Conservation (phyloP, 2,113 vertebrate genomes). For the Myiozetetes cayanensis region DNA sequence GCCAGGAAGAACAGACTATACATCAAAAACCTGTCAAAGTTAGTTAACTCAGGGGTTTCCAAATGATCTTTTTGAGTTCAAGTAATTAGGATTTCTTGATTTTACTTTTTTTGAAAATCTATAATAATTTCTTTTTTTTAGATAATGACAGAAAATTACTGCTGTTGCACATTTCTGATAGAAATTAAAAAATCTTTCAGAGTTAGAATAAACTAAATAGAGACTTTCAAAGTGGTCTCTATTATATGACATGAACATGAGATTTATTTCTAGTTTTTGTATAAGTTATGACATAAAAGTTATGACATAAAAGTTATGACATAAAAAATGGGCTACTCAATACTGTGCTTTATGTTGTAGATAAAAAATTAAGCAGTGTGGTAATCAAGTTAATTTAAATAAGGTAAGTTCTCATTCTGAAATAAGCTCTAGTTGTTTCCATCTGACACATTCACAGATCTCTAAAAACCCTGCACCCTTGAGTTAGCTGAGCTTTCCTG, state of each 20-base stretch:
- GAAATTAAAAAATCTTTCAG: neutral
- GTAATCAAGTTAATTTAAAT: neutral
- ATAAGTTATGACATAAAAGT: neutral
- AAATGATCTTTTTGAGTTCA: neutral
- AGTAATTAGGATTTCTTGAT: neutral
- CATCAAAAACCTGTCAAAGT: neutral
- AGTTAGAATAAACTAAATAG: neutral
- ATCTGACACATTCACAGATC: neutral
- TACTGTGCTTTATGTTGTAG: neutral
- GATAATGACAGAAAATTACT: neutral
- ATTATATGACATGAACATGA: neutral
- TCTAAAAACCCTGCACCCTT: neutral
- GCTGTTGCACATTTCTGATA: neutral
- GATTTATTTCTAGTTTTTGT: neutral
- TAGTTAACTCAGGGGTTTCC: neutral
- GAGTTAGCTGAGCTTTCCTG: neutral
- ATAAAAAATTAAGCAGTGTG: neutral
- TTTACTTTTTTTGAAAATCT: neutral
- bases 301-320: neutral
- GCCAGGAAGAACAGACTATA: neutral
- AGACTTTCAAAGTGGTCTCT: neutral
- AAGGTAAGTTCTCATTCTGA: neutral
- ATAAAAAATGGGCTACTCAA: neutral
- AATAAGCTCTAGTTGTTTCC: neutral
- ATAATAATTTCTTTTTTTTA: neutral